Base-by-base conservation (phyloP, 2,888 invertebrate species). In the Schizaphis graminum region DNA sequence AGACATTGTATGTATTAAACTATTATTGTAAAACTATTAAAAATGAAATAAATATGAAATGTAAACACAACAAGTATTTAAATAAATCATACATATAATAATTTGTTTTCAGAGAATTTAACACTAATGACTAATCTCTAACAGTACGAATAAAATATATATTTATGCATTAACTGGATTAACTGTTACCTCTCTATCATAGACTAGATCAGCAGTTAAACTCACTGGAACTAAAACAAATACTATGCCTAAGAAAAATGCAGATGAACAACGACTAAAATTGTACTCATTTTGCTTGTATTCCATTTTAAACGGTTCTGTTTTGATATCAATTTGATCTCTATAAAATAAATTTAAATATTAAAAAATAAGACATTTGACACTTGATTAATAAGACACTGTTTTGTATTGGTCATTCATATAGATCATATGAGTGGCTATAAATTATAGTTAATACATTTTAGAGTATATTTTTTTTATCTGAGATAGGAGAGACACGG, bases 181-280 rank as follows among this genome's bases (percentile, higher is more conserved):
- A 1, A n/a, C 94, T 94, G 96, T 96, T 95, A 98, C 98, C 97
- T 98, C 98, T 95, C 98, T 96, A 96, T 98, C 98, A 95, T 97
- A 97, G 0, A 98, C 98, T 96, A 98, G 97, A 95, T 98, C 98
- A 13, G 98, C 97, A 1, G 97, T 98, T 95, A 98, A 96, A 56
- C 97, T 97, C 56, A 98, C 97, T 0, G 98, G 97, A 35, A 98
- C 97, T 94, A 98, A 96, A 0, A 98, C 97, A 95, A 98, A 98
- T 94, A 98, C 97, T 97, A 98, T 97, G 89, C 98, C 98, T 95
- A 98, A 97, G 95, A 98, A 97, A 5, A 98, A 96, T 5, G 97
- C 97, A n/a, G 98, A 97, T 4, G 97, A 97, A 91, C 98, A 97
- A 93, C 97, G 97, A 4, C 97, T 97, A 67, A 97, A 96, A 95